These are phyloP conservation scores for Squalus acanthias DNA, from an alignment of 2,797 vertebrate species.

Conservation along the genomic window DNA sequence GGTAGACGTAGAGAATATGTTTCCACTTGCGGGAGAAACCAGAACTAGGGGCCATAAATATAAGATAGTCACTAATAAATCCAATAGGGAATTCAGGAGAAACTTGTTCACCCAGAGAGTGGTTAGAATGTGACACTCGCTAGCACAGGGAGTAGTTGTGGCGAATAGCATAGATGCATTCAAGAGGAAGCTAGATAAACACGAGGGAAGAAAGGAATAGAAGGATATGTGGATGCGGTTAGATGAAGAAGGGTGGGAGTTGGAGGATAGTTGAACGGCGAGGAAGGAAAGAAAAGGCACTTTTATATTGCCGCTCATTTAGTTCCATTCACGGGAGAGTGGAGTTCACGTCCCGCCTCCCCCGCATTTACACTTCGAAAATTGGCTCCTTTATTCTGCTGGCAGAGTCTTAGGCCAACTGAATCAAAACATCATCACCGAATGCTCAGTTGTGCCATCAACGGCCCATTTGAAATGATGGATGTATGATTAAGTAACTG, in stretches of 20 bases:
- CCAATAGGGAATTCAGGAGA: too few species aligned
- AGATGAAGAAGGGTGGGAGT: neutral
- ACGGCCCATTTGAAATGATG: constrained; percentile 10
- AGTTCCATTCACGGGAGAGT: neutral
- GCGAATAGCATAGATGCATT: neutral
- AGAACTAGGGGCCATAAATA: too few species aligned
- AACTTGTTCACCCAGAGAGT: neutral
- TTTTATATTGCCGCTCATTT: neutral
- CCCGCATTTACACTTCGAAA: neutral
- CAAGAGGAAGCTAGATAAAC: neutral
- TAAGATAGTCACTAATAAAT: too few species aligned
- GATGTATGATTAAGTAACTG: neutral
- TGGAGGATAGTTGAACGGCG: neutral
- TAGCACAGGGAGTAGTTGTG: too few species aligned
- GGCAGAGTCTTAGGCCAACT: neutral
- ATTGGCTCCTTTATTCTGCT: neutral
- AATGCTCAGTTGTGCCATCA: neutral
- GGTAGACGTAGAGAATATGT: too few species aligned
- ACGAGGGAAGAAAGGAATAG: neutral
- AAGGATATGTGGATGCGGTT: neutral
- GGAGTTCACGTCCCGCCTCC: neutral
- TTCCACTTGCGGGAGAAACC: too few species aligned
- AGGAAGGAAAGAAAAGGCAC: neutral
- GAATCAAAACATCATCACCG: neutral
- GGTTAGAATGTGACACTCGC: neutral